Evolutionary conservation across 1,140 invertebrate genomes (phyloP).

Genomic region (Trichonephila clavipes): DNA sequence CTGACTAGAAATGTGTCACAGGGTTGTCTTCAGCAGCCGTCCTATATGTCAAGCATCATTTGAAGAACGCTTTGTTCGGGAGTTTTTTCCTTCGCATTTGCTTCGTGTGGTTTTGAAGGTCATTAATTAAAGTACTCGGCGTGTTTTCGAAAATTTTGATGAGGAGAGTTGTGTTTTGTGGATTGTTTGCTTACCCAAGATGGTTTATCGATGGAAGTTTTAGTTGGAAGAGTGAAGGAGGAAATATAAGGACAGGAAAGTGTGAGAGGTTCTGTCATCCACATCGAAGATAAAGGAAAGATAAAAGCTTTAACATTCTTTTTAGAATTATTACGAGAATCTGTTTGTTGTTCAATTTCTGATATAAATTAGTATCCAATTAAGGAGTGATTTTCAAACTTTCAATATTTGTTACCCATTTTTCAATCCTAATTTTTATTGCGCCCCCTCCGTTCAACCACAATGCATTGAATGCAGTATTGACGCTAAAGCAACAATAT

Average conservation of each 20-base stretch:
- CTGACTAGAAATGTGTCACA: constrained; percentile 55
- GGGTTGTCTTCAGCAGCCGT: constrained; percentile 37
- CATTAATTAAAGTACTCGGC: constrained; percentile 19
- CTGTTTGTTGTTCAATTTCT: background rate
- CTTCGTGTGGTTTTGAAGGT: background rate
- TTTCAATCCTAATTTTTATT: no score
- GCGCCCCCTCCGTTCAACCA: no score
- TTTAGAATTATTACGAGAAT: background rate
- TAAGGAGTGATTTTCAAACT: no score
- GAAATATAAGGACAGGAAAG: background rate
- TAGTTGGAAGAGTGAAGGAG: background rate
- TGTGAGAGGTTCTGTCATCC: background rate
- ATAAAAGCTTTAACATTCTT: background rate
- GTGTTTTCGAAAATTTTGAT: background rate
- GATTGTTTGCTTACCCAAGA: background rate
- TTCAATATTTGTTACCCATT: no score
- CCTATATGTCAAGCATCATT: constrained; percentile 21
- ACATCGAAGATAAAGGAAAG: background rate
- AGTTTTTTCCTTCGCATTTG: background rate
- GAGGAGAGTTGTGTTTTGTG: background rate
- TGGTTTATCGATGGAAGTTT: no score
- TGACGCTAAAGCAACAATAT: no score
- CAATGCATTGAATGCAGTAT: no score
- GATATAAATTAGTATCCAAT: no score
- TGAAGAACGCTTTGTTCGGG: background rate